These are phyloP conservation scores for Acropora tenuis DNA, from an alignment of 64 coral and sea anemone species.

Conservation along the genomic window DNA sequence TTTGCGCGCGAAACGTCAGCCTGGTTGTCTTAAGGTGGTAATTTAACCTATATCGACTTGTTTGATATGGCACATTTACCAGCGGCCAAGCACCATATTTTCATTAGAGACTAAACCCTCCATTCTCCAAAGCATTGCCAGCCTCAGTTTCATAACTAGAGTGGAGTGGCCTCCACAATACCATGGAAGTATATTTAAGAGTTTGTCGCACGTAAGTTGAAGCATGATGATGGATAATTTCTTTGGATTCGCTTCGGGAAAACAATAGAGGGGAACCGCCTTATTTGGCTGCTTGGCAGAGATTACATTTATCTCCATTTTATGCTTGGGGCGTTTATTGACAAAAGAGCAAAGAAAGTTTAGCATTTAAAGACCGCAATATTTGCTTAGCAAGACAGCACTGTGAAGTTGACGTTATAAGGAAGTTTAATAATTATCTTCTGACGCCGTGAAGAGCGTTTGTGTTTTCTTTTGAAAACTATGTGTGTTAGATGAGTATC, in stretches of 20 bases:
- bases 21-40: too few relatives aligned
- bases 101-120: too few relatives aligned
- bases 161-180: too few relatives aligned
- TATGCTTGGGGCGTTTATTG: background rate
- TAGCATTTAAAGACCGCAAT: background rate
- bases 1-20: too few relatives aligned
- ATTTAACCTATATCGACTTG: too few relatives aligned
- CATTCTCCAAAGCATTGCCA: too few relatives aligned
- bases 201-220: background rate
- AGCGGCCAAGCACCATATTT: too few relatives aligned
- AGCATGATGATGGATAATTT: background rate
- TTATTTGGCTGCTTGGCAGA: background rate
- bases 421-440: background rate
- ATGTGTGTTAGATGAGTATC: slow-evolving; percentile 30
- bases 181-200: background rate
- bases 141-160: too few relatives aligned
- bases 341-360: background rate
- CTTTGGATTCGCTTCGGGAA: background rate
- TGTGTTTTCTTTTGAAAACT: background rate
- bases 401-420: slow-evolving; percentile 7
- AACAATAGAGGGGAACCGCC: background rate
- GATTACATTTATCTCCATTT: background rate
- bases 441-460: background rate
- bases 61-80: too few relatives aligned
- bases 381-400: background rate